Conservation (phyloP, 2,797 vertebrate species). For the Chaenodraco wilsoni region DNA sequence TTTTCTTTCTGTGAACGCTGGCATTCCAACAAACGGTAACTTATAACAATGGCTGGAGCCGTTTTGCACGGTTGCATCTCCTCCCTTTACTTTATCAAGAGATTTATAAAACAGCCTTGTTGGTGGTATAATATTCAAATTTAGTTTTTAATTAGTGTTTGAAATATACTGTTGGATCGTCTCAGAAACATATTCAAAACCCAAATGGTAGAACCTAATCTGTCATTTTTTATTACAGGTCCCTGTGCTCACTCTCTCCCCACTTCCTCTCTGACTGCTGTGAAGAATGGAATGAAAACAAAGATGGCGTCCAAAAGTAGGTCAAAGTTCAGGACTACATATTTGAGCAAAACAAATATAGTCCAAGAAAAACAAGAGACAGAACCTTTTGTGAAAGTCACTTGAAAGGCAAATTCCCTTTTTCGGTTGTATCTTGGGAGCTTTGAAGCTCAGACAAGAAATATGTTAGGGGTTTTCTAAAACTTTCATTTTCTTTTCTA, state of each 20-base stretch:
- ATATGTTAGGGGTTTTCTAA: background rate
- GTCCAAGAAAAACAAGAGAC: background rate
- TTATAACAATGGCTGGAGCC: background rate
- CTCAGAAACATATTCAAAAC: background rate
- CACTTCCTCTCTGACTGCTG: background rate
- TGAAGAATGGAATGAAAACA: background rate
- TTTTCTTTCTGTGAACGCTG: background rate
- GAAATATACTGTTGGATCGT: background rate
- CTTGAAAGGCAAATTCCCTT: background rate
- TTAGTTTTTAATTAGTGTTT: background rate
- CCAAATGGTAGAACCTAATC: background rate
- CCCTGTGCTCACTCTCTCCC: no score
- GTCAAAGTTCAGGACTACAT: conserved; percentile 6
- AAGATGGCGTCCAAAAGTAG: background rate
- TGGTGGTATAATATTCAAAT: no score
- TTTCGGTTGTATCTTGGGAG: background rate
- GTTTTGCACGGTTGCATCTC: background rate
- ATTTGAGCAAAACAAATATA: conserved; percentile 1
- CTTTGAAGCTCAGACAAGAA: background rate
- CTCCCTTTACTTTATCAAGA: background rate
- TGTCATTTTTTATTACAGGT: background rate
- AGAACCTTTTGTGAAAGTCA: background rate
- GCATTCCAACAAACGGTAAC: background rate
- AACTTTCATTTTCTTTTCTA: background rate
- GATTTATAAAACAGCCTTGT: background rate